Base-by-base conservation (phyloP, 2,797 vertebrate species). In the Leptatherina wallacei region DNA sequence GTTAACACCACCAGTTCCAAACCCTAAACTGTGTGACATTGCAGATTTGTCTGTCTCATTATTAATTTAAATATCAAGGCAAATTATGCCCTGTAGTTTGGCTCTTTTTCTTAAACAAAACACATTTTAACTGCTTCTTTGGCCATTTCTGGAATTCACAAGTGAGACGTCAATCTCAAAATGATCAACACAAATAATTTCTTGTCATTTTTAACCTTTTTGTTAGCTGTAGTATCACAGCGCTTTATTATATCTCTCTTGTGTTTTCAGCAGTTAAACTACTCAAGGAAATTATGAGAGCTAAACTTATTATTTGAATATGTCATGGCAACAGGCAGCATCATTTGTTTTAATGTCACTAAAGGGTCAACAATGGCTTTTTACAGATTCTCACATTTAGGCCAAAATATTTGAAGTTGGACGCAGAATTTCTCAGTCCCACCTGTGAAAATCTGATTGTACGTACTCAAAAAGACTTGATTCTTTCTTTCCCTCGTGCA, bases 381-480 rank as follows among this genome's bases (percentile, higher is more conserved):
- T 64, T 29, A 47, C 62, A 55, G 61, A 67, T 59, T 76, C 22
- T 44, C 30, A 88, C 69, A 69, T 35, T 24, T 12, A 61, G 24
- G 78, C 35, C 20, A 42, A 57, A 55, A 78, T 30, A 16, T 62
- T 61, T 32, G 52, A 65, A 78, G 47, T 11, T 52, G 44, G 20
- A 56, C 9, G 20, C 42, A 61, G 61, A 59, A 78, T 78, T 54
- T 42, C 47, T 54, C 52, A 6, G 24, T 69, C 51, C 40, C 38
- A 71, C 40, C 33, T 57, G 65, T 73, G 63, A 77, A 71, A 65
- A 71, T 73, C 63, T 1, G 51, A 76, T 51, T 78, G 33, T n/a
- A 69, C 70, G 24, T 6, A 75, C 80, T 57, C 8, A 47, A 78
- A 75, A 92, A 91, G 87, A 90, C 86, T 89, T 84, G 87, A 91